Evolutionary conservation across 2,113 vertebrate species (phyloP), one percentile per base, ranked within the genome.

Genomic region (Boleophthalmus pectinirostris): DNA sequence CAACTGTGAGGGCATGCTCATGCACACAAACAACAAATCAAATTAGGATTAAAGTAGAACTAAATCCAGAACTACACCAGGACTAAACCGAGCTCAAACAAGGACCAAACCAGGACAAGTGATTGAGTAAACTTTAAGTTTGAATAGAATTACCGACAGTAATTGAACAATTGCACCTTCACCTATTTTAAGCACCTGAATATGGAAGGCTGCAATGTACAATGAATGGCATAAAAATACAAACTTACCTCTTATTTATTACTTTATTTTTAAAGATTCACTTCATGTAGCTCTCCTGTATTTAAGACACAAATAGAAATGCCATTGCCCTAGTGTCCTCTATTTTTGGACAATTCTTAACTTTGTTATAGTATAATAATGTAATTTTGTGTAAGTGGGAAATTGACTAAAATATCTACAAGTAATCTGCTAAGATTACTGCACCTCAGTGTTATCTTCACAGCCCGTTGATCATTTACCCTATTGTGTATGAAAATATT

Each of bases 311-410:
- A 68, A 46, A 33, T 18, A 53, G 38, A 74, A 61, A 35, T 29
- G 47, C 10, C 58, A 51, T 56, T 79, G 11, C 53, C 56, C 25
- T 60, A 38, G 56, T 66, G 75, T 65, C 60, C 47, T 70, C 12
- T 15, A 2, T 66, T 72, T 47, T 47, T 47, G 46, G 46, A 47
- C 46, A 47, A 16, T 47, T 13, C 14, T 47, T 47, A 43, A 43
- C 38, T 43, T 10, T 43, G 10, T 43, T 10, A 43, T 10, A 43
- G 8, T 43, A 43, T 43, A 43, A 43, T 43, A 43, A 43, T 47
- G 43, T 45, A 3, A 47, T 15, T 43, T 47, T 47, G 46, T 47
- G 46, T 47, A 47, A 16, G 46, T 47, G 18, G 20, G 5, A n/a
- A 1, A 53, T n/a, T 53, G 1, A 43, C 9, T 1, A 53, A 20